Evolutionary conservation across 2,113 vertebrate species (phyloP).

Genomic region (Labrus mixtus): DNA sequence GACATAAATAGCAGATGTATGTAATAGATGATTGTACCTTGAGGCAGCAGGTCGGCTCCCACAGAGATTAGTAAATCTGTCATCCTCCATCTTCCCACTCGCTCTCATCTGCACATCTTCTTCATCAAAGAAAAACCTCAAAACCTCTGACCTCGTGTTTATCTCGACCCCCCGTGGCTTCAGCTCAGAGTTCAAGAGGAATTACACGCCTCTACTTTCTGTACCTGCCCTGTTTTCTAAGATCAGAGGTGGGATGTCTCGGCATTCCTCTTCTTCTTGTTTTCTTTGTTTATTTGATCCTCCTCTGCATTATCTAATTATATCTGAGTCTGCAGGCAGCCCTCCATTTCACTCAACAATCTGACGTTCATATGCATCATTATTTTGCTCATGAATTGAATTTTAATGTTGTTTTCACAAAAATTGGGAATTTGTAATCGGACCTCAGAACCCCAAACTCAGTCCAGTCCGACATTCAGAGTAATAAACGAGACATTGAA

Average conservation of each 20-base stretch:
- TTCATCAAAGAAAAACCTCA: too few species aligned
- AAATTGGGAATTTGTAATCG: too few species aligned
- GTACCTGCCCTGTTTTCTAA: not conserved
- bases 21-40: not conserved
- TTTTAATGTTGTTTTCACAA: too few species aligned
- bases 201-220: too few species aligned
- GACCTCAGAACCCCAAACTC: too few species aligned
- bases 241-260: not conserved
- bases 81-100: constrained; percentile 6
- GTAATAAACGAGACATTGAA: too few species aligned
- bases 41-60: constrained; percentile 16
- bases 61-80: constrained; percentile 13
- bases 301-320: constrained; percentile 24
- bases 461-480: too few species aligned
- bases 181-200: not conserved
- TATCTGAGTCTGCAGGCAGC: not conserved
- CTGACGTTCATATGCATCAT: too few species aligned
- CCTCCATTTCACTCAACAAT: too few species aligned
- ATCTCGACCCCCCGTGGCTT: not conserved
- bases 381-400: too few species aligned
- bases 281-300: constrained; percentile 3
- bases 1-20: constrained; percentile 14
- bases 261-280: not conserved
- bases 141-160: not conserved
- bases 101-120: not conserved